phyloP scores from a whole-genome alignment of 2,113 vertebrate genomes.

The Syrrhaptes paradoxus region DNA sequence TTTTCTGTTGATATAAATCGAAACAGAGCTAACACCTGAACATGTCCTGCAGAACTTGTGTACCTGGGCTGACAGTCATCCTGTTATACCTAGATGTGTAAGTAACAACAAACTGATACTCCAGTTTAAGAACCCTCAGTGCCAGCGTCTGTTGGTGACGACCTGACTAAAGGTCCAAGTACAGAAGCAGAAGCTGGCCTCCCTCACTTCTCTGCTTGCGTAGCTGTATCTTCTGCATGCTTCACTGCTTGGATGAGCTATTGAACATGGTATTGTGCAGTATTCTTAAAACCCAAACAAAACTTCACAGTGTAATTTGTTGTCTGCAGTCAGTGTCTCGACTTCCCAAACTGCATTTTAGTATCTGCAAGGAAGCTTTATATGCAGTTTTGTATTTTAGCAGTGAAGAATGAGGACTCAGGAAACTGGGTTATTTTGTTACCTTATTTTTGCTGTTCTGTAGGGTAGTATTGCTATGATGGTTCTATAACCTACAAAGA shows the following conservation, averaged over 20 bases:
- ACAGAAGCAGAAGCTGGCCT: background rate
- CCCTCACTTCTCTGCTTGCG: background rate
- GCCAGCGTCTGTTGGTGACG: background rate
- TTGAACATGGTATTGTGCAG: background rate
- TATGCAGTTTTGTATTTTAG: background rate
- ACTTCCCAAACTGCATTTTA: background rate
- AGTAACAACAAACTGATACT: background rate
- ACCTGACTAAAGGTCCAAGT: background rate
- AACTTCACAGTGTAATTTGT: background rate
- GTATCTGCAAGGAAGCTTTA: background rate
- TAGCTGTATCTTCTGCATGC: background rate
- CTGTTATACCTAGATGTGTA: rapidly evolving
- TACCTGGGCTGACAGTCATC: rapidly evolving
- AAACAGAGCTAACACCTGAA: background rate
- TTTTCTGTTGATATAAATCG: background rate
- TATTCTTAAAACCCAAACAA: background rate
- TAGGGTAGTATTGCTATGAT: background rate
- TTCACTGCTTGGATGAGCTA: background rate
- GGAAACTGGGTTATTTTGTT: background rate
- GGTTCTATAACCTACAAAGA: background rate
- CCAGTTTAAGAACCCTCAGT: rapidly evolving
- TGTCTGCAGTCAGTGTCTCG: background rate
- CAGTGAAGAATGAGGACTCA: background rate
- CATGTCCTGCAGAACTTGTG: rapidly evolving
- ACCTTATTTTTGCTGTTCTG: background rate